phyloP scores from a whole-genome alignment of 2,797 vertebrate species.

The Rhabdophis nuchalis region DNA sequence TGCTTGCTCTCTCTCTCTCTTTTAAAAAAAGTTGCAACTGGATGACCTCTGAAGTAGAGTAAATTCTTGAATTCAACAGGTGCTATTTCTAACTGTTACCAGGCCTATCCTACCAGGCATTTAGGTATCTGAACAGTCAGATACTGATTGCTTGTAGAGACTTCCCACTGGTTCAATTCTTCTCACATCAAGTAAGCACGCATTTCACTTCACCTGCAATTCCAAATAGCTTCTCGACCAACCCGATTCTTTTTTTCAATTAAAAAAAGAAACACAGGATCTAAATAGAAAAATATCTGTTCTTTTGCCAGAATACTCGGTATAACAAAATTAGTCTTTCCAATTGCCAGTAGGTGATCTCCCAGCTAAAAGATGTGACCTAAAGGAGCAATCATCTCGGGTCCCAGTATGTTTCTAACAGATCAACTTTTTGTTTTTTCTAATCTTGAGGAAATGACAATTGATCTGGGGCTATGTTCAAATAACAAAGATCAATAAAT shows the following conservation, averaged over 20 bases:
- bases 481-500: neutral
- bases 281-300: neutral
- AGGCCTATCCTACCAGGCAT: neutral
- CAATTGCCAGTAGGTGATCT: neutral
- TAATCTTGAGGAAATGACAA: neutral
- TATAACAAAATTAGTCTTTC: neutral
- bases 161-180: neutral
- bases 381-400: neutral
- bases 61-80: neutral
- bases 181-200: neutral
- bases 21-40: neutral
- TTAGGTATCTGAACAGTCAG: neutral
- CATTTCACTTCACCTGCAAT: neutral
- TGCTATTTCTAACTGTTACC: neutral
- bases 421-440: neutral
- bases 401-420: neutral
- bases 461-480: neutral
- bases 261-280: neutral
- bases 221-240: neutral
- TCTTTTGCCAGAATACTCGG: neutral
- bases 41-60: neutral
- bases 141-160: neutral
- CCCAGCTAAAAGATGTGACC: neutral
- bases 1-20: neutral
- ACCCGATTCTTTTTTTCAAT: neutral